Conservation (phyloP, 2,797 vertebrate genomes). For the Enteromius radiatus region DNA sequence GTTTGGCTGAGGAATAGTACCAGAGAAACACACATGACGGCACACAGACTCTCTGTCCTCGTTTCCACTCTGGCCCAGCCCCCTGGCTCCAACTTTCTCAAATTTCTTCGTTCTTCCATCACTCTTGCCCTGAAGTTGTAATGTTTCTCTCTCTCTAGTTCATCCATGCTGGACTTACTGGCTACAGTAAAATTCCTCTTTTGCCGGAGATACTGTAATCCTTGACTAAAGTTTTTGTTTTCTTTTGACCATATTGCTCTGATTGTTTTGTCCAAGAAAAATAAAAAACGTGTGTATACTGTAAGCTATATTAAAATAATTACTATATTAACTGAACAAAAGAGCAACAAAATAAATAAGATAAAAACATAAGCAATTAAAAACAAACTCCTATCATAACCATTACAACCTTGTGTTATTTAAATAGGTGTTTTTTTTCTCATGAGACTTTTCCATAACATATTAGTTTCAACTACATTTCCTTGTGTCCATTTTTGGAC, state of each 20-base stretch:
- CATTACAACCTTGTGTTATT: neutral
- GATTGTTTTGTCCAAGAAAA: no score
- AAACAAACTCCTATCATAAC: neutral
- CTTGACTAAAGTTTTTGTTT: neutral
- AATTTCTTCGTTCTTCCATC: slow-evolving; percentile 13
- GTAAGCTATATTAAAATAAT: neutral
- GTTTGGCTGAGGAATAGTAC: slow-evolving; percentile 51
- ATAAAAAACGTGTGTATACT: no score
- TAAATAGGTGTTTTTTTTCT: neutral
- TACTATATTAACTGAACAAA: neutral
- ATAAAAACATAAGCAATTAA: no score
- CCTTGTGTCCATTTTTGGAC: neutral
- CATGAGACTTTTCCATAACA: neutral
- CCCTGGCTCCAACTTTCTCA: neutral
- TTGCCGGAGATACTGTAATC: no score
- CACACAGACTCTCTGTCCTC: slow-evolving; percentile 37
- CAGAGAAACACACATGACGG: slow-evolving; percentile 55
- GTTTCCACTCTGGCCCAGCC: neutral
- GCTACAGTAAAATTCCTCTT: neutral
- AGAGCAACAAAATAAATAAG: neutral
- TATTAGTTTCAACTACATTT: neutral
- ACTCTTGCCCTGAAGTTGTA: neutral
- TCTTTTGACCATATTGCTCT: no score
- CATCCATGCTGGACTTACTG: neutral
- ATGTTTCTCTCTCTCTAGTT: neutral